Base-by-base conservation (phyloP, 2,113 vertebrate species). In the Terrapene triunguis region DNA sequence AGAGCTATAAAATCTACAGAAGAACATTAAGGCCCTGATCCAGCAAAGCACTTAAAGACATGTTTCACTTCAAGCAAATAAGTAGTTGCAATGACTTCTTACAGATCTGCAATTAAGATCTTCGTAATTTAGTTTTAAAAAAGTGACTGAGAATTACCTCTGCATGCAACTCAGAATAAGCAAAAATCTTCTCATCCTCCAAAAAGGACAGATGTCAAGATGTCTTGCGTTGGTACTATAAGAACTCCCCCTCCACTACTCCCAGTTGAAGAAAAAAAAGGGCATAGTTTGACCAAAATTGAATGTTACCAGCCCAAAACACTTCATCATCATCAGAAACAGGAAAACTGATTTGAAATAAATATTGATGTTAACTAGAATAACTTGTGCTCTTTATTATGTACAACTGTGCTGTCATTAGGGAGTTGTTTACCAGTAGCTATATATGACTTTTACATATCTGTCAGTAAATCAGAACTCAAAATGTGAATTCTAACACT, bases 391-490 rank as follows among this genome's bases (percentile, higher is more conserved):
- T 89, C 92, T 89, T 93, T 93, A 10, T 84, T 48, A 54, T 42
- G 29, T 35, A 69, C 79, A 95, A 9, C 7, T 85, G 62, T 1
- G 5, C n/a, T 84, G 69, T n/a, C 87, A 82, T 10, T 19, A 92
- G 13, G 59, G 21, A 91, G 74, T 80, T 93, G 55, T 29, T 3
- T 22, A 48, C 48, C 59, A 95, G 89, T 92, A 90, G 6, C 16
- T 50, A 90, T 79, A 87, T 54, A 27, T 55, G 50, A 93, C 89
- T 83, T 87, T 94, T 14, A 1, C 2, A 88, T 24, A 88, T 24
- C 69, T 93, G 89, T 38, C 14, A 35, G 81, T 42, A 95, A 85
- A 50, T 82, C 11, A 90, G 90, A 95, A 92, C 82, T 9, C 62
- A 65, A 57, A 10, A 91, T 17, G 54, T 2, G 86, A 91, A 93